Evolutionary conservation across 2,113 vertebrate genomes (phyloP), one percentile per base, ranked within the genome.

Genomic region (Callorhinus ursinus): DNA sequence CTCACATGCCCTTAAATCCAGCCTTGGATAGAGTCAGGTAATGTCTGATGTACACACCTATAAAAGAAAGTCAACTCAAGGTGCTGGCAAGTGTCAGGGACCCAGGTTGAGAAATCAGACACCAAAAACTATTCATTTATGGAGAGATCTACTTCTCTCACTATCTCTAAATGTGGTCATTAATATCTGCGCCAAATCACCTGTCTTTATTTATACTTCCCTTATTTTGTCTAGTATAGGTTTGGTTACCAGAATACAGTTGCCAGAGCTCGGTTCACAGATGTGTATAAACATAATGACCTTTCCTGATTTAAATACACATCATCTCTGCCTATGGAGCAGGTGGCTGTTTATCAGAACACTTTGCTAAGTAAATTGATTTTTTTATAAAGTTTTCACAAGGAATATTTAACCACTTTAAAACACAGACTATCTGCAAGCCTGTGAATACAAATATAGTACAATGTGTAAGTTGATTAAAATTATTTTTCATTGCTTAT

Each of bases 401-500:
- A 51, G 24, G 13, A 89, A n/a, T 72, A 59, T 87, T 71, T 59
- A 65, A 31, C 67, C 36, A 69, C 39, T 77, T 57, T 74, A 69
- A 88, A 74, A 86, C 33, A 96, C 0, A 65, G 46, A 49, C 4
- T 53, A 18, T 85, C 39, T 81, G 8, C 21, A 77, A 88, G 51
- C 19, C 26, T 55, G 1, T 69, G 26, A 76, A 65, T 81, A 55
- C 2, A 93, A 88, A 96, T 90, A 74, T 22, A 77, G 19, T 71
- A 59, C 3, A 67, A n/a, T 39, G 7, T 83, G 8, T 59, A 93
- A 28, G 53, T 82, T 71, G 84, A 81, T 97, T 77, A 88, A 59
- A 87, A 93, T 71, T 92, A 19, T 19, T 67, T 93, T 90, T 61
- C 22, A 83, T 63, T 59, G 21, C 18, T 72, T 84, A 90, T 86